Evolutionary conservation across 2,113 vertebrate species (phyloP).

Genomic region (Shinisaurus crocodilurus): DNA sequence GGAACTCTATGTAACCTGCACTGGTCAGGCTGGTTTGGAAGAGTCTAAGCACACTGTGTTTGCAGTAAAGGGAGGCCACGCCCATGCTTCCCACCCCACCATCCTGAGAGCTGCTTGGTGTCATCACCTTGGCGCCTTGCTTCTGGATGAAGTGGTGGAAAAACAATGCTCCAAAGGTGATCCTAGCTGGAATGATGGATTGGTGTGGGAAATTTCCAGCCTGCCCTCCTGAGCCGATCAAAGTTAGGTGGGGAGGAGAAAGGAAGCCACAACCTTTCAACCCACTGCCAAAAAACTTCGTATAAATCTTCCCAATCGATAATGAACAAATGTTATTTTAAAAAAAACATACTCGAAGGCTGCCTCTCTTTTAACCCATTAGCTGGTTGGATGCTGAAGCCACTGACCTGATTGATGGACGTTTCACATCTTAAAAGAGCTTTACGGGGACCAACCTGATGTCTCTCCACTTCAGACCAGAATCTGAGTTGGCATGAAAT

Average conservation of each 20-base stretch:
- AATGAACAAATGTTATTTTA: neutral
- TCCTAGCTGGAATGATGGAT: neutral
- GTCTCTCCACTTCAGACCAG: neutral
- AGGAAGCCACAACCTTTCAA: neutral
- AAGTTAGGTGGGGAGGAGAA: neutral
- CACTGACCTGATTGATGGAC: neutral
- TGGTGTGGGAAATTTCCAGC: neutral
- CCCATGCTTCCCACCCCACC: neutral
- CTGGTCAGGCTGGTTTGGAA: neutral
- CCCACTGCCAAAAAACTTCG: neutral
- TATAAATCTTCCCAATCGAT: neutral
- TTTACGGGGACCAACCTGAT: neutral
- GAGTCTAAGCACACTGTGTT: conserved; percentile 24
- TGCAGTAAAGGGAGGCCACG: conserved; percentile 45
- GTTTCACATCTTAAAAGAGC: neutral
- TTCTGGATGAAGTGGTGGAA: neutral
- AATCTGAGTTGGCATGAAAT: conserved; percentile 11
- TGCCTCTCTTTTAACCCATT: neutral
- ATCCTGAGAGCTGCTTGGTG: neutral
- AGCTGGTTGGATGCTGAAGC: neutral
- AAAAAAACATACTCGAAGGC: neutral
- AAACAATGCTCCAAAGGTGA: neutral
- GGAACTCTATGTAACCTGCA: neutral
- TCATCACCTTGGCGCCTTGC: neutral
- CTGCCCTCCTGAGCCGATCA: neutral